These are phyloP conservation scores for Fukomys damarensis DNA, from an alignment of 2,113 vertebrate species.

Conservation along the genomic window DNA sequence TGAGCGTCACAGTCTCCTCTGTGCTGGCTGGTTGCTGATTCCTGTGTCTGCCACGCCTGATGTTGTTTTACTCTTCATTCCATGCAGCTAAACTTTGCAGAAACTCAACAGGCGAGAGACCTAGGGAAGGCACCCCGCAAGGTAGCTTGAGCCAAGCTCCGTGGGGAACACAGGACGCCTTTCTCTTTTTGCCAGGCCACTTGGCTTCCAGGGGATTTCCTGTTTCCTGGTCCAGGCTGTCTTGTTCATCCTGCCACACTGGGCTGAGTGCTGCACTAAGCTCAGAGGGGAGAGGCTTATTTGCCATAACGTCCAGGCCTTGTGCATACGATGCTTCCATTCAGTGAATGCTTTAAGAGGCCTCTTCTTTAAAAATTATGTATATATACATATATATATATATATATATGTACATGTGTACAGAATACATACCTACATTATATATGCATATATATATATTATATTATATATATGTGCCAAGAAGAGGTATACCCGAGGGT, in stretches of 20 bases:
- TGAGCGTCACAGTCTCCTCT: background rate
- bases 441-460: accelerated
- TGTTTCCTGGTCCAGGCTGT: background rate
- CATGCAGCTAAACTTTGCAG: background rate
- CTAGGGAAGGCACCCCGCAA: background rate
- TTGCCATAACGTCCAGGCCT: background rate
- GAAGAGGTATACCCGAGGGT: background rate
- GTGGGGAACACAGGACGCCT: background rate
- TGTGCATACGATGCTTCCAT: background rate
- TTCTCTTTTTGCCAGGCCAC: no score
- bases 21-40: background rate
- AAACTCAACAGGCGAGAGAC: background rate
- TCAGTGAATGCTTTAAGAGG: background rate
- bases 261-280: background rate
- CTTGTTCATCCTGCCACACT: background rate
- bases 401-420: accelerated
- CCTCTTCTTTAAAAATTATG: background rate
- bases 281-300: background rate
- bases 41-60: background rate
- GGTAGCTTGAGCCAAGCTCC: background rate
- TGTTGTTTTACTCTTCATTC: background rate
- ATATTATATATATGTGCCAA: background rate
- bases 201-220: background rate
- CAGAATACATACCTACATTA: accelerated
- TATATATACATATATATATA: accelerated